Base-by-base conservation (phyloP, 2,797 vertebrate species). In the Pangasius larnaudii region DNA sequence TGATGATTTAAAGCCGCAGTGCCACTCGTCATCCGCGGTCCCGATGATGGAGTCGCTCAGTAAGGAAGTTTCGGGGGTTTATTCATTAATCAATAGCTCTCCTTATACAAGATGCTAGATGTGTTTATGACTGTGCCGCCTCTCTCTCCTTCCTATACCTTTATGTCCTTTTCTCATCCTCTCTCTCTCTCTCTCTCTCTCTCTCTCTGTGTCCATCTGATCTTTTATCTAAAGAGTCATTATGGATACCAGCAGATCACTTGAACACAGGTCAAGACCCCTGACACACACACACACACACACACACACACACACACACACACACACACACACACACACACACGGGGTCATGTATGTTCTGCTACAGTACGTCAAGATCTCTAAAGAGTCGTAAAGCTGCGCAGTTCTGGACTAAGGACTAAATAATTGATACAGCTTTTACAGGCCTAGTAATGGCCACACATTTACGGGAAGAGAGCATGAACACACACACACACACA, bases 381-480 rank as follows among this genome's bases (percentile, higher is more conserved):
- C 83, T 88, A 84, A 84, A 85, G 86, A 53, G 65, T 87, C 83
- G 49, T 84, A 82, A 86, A 91, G 85, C 88, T 14, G 61, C 69
- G 49, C 87, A 63, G 87, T 71, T 79, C 71, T 39, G 88, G 77
- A 85, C 58, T 86, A 13, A 88, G 86, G 74, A 22, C 87, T 96
- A 91, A 96, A 96, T 96, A 94, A 96, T 96, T 96, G 93, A 96
- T 96, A 95, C 88, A 80, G 95, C 95, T 95, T 93, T 96, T 95
- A 95, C 90, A 91, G 90, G 80, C 87, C 93, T 90, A 94, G 90
- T 92, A 90, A 87, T 92, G 92, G 94, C 90, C 91, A 91, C 79
- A 53, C n/a, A 1, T 85, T 93, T 92, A 91, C 92, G 61, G 91
- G 92, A 93, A 92, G 65, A 69, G 58, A 27, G 33, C 27, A 69